These are phyloP conservation scores for Caranx ignobilis DNA, from an alignment of 2,113 vertebrate species.

Conservation along the genomic window DNA sequence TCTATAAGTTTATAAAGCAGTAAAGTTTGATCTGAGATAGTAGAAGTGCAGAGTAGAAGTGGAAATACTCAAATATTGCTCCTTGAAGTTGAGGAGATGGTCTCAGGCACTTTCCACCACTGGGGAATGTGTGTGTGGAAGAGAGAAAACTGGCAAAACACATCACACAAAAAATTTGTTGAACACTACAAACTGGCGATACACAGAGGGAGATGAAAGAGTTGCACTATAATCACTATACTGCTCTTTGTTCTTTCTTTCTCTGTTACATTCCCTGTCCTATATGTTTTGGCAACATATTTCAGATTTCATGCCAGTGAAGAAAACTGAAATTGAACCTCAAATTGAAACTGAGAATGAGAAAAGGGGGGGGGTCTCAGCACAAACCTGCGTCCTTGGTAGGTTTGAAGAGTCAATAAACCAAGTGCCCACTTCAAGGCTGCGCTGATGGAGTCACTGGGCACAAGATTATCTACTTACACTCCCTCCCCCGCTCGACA, in stretches of 20 bases:
- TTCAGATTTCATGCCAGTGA: background rate
- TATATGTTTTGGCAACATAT: background rate
- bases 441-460: slow-evolving; percentile 25
- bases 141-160: background rate
- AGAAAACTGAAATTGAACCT: background rate
- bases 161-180: background rate
- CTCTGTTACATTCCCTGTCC: background rate
- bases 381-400: background rate
- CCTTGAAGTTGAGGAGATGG: background rate
- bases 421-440: slow-evolving; percentile 33
- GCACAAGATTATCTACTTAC: slow-evolving; percentile 9
- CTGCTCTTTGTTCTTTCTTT: background rate
- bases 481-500: background rate
- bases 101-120: background rate
- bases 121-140: background rate
- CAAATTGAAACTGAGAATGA: slow-evolving; percentile 6
- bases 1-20: background rate
- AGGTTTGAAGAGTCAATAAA: slow-evolving; percentile 52
- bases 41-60: background rate
- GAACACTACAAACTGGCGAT: background rate
- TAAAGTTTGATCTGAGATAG: background rate
- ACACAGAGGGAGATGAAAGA: background rate
- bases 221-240: background rate
- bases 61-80: background rate
- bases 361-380: background rate